phyloP scores from a whole-genome alignment of 2,888 invertebrate species.

The Podabrus alpinus region DNA sequence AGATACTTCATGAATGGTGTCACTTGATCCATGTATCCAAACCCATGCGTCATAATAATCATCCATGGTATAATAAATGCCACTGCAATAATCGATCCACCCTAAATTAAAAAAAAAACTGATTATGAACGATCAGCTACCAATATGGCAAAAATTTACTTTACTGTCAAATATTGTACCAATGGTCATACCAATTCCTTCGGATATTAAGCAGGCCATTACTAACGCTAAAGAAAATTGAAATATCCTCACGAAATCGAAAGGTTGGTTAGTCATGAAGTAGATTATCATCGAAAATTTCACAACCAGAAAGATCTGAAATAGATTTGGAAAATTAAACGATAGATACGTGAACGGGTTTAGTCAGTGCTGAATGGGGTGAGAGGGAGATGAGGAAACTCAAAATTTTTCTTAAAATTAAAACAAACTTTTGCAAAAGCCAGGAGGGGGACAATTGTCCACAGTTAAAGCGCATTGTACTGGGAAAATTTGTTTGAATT shows the following conservation, averaged over 20 bases:
- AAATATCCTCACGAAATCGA: conserved; percentile 65
- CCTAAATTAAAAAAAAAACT: background rate
- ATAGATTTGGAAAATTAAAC: conserved; percentile 54
- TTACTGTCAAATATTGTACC: conserved; percentile 66
- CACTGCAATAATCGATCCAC: background rate
- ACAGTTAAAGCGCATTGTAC: too few relatives aligned
- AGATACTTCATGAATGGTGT: background rate
- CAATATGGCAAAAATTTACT: conserved; percentile 55
- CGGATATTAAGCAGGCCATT: conserved; percentile 68
- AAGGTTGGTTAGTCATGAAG: conserved; percentile 67
- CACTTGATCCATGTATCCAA: background rate
- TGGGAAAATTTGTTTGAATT: too few relatives aligned
- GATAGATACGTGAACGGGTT: too few relatives aligned
- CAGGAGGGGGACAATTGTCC: too few relatives aligned
- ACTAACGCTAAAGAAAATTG: conserved; percentile 64
- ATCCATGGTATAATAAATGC: background rate
- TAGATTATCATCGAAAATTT: conserved; percentile 61
- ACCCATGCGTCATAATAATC: background rate
- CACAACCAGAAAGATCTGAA: conserved; percentile 58
- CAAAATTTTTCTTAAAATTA: too few relatives aligned
- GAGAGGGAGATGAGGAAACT: too few relatives aligned
- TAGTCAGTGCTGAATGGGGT: too few relatives aligned
- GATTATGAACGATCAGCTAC: background rate
- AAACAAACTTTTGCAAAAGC: too few relatives aligned
- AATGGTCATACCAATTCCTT: conserved; percentile 73